These are phyloP conservation scores for Turnix velox DNA, from an alignment of 2,113 vertebrate species.

Conservation along the genomic window DNA sequence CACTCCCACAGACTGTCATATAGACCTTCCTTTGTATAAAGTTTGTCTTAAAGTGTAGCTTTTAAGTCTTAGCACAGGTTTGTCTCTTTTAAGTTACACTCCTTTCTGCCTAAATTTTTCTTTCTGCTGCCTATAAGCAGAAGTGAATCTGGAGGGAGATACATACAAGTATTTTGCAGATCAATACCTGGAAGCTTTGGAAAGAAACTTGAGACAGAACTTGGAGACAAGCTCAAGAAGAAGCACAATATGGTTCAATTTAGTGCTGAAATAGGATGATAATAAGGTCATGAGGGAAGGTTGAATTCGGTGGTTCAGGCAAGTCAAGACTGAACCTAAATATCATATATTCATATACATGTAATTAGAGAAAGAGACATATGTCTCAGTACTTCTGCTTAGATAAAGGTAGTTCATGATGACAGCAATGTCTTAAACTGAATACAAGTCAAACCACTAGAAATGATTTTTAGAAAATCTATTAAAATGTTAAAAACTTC, in stretches of 20 bases:
- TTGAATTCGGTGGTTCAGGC: not conserved
- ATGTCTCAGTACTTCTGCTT: not conserved
- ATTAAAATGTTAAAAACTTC: not conserved
- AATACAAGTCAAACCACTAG: not conserved
- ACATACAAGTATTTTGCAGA: not conserved
- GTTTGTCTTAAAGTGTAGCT: not conserved
- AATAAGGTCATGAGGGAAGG: not conserved
- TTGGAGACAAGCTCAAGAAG: not conserved
- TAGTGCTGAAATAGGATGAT: not conserved
- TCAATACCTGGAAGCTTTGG: not conserved
- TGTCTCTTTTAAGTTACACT: not conserved
- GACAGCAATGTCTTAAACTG: not conserved
- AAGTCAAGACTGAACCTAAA: not conserved
- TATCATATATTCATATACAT: accelerated
- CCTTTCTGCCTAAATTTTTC: not conserved
- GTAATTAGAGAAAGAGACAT: not conserved
- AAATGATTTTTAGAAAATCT: not conserved
- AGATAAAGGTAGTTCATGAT: not conserved
- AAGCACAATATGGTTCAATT: not conserved
- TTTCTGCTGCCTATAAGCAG: not conserved
- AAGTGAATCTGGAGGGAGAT: not conserved
- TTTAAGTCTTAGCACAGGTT: not conserved
- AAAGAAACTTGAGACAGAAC: not conserved
- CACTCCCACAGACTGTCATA: not conserved
- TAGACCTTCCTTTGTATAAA: not conserved